Base-by-base conservation (phyloP, 1,140 invertebrate genomes). In the Wiebesia pumilae region DNA sequence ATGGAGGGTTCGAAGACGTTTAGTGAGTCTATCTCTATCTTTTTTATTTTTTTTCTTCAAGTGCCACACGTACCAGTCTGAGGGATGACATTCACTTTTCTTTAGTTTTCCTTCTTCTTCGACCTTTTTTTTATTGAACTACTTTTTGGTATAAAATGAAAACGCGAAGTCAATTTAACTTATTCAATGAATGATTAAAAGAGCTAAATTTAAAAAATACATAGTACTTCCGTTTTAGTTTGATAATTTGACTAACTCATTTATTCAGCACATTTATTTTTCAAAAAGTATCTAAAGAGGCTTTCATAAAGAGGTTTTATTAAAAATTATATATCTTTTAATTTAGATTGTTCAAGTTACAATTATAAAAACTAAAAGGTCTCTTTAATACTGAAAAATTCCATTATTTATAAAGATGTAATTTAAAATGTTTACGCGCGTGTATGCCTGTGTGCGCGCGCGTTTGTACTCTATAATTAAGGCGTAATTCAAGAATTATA, bases 31-130 rank as follows among this genome's bases (percentile, higher is more conserved):
- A 43, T 27, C 16, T 67, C 33, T 62, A n/a, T 51, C 51, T 9
- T 30, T 79, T 47, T 58, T 58, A 35, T 35, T 77, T 77, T 47
- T 47, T 3, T 47, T 77, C 43, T n/a, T n/a, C 43, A 4, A 24
- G 24, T 47, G 40, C 73, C 35, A n/a, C 9, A 47, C 73, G 73
- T 47, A 27, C 3, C 47, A 7, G 54, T 40, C 21, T 38, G 14
- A 81, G 9, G 38, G 40, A 81, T 4, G 80, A 81, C 62, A 47
- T 69, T 47, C 35, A 81, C 62, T 81, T 62, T 62, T 38, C 51
- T 58, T 62, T 62, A 21, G 33, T 58, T 43, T 27, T 47, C 27
- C n/a, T 81, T 38, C 40, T 69, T 69, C 10, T 69, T 67, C 58
- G 38, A 43, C 24, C 19, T n/a, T 80, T 62, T n/a, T 35, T 35